Evolutionary conservation across 2,113 vertebrate genomes (phyloP), one percentile per base, ranked within the genome.

Genomic region (Chroicocephalus ridibundus): DNA sequence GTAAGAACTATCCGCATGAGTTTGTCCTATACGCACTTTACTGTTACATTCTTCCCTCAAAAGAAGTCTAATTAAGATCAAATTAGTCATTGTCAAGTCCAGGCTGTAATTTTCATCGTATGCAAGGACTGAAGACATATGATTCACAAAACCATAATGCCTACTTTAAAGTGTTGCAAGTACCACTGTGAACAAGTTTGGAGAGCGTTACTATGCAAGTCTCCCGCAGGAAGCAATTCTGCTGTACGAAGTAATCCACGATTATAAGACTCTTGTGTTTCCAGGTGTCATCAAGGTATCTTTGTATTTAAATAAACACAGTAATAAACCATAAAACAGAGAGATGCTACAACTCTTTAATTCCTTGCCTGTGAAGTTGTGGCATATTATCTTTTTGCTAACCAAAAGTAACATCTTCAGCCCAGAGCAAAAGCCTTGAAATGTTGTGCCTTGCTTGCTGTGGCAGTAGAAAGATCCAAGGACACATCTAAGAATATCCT

Each of bases 1-100:
- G 22, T 1, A 11, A 76, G 10, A 72, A 49, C 5, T 42, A 10
- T 3, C 27, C 3, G 2, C 2, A 9, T 10, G 1, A 58, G 79
- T 40, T n/a, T 65, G 7, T 31, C 21, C 57, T 51, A 29, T 3
- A 36, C 2, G 9, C 3, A 44, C 16, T 44, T 70, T 10, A 32
- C 8, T 24, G 18, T 12, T 88, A 62, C 2, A 24, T 3, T 26
- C 34, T 46, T 57, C 5, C 5, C 65, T 44, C 9, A 61, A 64
- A 89, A 68, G 1, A 11, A 87, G 5, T 40, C 21, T 29, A 58
- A 22, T 71, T 29, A 75, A 64, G 31, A 76, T 79, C 5, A 34
- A 83, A 78, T n/a, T 38, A 64, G 7, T 31, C 6, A 3, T 2
- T 64, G 38, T 57, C 14, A 86, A 60, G 22, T 25, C 62, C 51